phyloP scores from a whole-genome alignment of 2,888 invertebrate genomes.

The Platycheirus albimanus region DNA sequence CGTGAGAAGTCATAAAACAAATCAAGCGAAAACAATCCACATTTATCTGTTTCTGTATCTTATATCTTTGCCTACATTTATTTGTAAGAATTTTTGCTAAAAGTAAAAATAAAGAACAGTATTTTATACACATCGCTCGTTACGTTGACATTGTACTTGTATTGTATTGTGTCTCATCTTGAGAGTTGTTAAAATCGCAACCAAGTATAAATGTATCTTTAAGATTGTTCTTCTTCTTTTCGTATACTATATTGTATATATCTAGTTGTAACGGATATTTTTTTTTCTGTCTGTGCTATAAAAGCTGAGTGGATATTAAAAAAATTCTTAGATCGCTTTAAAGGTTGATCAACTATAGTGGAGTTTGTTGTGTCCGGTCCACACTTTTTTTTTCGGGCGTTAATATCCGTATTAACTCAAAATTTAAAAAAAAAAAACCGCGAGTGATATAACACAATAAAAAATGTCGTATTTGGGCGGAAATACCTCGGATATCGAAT shows the following conservation, averaged over 20 bases:
- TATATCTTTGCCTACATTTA: conserved; percentile 23
- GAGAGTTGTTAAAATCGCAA: conserved; percentile 59
- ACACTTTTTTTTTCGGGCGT: conserved; percentile 3
- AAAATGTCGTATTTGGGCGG: conserved; percentile 81
- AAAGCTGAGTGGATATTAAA: conserved; percentile 62
- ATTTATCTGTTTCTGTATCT: conserved; percentile 41
- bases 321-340: conserved; percentile 70
- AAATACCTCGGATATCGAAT: conserved; percentile 81
- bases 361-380: conserved; percentile 6
- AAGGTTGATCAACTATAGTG: conserved; percentile 56
- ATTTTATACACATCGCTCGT: conserved; percentile 25
- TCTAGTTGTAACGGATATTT: conserved; percentile 18
- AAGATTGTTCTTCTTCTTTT: conserved; percentile 7
- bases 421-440: neutral
- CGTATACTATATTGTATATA: neutral
- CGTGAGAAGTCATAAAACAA: conserved; percentile 73
- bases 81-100: conserved; percentile 52
- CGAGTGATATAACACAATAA: conserved; percentile 16
- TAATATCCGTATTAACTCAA: conserved; percentile 14
- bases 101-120: conserved; percentile 34
- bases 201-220: conserved; percentile 58
- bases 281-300: conserved; percentile 55
- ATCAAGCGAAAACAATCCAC: conserved; percentile 71
- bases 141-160: conserved; percentile 59
- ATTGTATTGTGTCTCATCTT: conserved; percentile 58